Base-by-base conservation (phyloP, 2,888 invertebrate species). In the Arrhopalites spinosus region DNA sequence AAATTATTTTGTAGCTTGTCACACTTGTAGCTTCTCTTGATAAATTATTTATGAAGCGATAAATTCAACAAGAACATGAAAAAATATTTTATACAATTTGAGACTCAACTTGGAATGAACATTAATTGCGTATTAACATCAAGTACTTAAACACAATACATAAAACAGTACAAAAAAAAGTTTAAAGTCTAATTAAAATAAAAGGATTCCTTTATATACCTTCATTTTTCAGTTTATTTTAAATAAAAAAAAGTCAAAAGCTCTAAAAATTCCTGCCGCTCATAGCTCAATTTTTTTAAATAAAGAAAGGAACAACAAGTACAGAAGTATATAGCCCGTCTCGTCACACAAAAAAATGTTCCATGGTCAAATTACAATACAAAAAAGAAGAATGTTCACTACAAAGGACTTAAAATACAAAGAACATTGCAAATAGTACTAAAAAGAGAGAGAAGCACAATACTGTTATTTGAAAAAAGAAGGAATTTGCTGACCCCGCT, bases 401-500 rank as follows among this genome's bases (percentile, higher is more conserved):
- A 15, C 15, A 11, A n/a, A 11, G 25, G 5, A 25, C 23, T 67
- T 27, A 67, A 45, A 45, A 17, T 15, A 45, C 25, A 36, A 25
- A 20, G 8, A 67, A 25, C n/a, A 53, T 2, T 15, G 59, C 59
- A 59, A 71, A 20, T 29, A 59, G 13, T 2, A 71, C 20, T 15
- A 50, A 47, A 29, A 68, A 23, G 20, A 50, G 59, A 43, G 59
- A 53, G 20, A 71, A 20, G 43, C 29, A 36, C 43, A 71, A 71
- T 71, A 71, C 71, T 71, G 71, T 43, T 8, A 56, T 43, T 30
- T 56, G 30, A 61, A 56, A 71, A 43, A 30, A 71, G 11, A 69
- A 25, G 3, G 27, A 20, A 30, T 29, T 17, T 29, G 7, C 17
- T 63, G 63, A 63, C 11, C 29, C 69, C n/a, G 50, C 25, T 13